phyloP scores from a whole-genome alignment of 2,888 invertebrate species.

The Sesamia inferens region DNA sequence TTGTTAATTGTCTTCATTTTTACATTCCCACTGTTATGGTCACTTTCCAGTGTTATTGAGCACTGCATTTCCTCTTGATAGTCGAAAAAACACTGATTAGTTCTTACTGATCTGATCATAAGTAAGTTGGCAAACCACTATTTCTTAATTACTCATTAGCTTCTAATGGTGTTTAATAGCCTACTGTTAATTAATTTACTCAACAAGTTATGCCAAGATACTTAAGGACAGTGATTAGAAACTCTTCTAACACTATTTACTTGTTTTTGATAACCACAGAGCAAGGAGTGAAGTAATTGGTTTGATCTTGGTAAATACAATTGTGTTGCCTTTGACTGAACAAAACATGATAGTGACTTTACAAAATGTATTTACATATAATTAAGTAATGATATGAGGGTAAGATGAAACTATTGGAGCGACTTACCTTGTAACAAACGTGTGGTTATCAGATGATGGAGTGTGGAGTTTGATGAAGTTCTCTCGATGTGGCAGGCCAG shows the following conservation, averaged over 20 bases:
- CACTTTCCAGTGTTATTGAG: constrained; percentile 85
- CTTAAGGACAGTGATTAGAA: constrained; percentile 40
- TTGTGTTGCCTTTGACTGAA: constrained; percentile 24
- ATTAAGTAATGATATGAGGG: constrained; percentile 33
- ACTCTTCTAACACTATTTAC: constrained; percentile 14
- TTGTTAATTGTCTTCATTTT: constrained; percentile 87
- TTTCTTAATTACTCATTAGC: constrained; percentile 39
- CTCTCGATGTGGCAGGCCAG: constrained; percentile 83
- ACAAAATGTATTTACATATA: constrained; percentile 51
- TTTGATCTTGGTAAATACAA: constrained; percentile 19
- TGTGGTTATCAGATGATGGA: constrained; percentile 84
- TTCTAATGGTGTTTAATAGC: constrained; percentile 46
- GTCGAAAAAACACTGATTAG: constrained; percentile 78
- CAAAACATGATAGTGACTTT: constrained; percentile 43
- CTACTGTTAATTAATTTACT: constrained; percentile 43
- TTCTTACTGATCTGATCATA: constrained; percentile 57
- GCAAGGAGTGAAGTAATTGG: constrained; percentile 5
- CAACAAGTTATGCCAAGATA: constrained; percentile 52
- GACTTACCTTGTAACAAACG: constrained; percentile 75
- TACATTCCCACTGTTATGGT: constrained; percentile 82
- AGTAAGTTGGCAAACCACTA: constrained; percentile 41
- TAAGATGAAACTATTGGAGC: constrained; percentile 1
- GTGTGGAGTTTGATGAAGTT: constrained; percentile 79
- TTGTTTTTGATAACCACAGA: constrained; percentile 28
- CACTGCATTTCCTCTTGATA: constrained; percentile 88